phyloP scores from a whole-genome alignment of 2,888 invertebrate species.

The Ryuthela nishihirai region DNA sequence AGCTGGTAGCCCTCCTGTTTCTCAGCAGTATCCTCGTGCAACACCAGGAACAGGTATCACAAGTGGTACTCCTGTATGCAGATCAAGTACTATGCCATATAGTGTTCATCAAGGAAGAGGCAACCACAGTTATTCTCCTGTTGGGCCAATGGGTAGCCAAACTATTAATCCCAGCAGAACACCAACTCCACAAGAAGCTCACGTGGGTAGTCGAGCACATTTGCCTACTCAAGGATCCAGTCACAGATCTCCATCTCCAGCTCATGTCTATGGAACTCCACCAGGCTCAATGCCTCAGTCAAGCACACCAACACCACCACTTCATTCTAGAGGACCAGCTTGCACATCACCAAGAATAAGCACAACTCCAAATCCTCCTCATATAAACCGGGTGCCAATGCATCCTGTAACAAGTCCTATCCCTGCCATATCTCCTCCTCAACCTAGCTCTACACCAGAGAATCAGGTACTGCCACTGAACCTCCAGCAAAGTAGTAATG shows the following conservation, averaged over 20 bases:
- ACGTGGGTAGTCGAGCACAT: slow-evolving; percentile 21
- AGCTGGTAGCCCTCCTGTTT: slow-evolving; percentile 1
- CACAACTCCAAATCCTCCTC: neutral
- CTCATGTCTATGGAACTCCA: slow-evolving; percentile 26
- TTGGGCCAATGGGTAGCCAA: slow-evolving; percentile 5
- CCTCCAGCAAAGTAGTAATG: slow-evolving; percentile 2
- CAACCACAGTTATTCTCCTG: slow-evolving; percentile 28
- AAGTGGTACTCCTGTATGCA: slow-evolving; percentile 38
- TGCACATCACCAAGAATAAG: neutral
- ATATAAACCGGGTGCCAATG: neutral
- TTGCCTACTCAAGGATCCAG: slow-evolving; percentile 14
- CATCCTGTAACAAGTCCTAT: neutral
- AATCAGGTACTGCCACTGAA: slow-evolving; percentile 8
- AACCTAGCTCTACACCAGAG: neutral
- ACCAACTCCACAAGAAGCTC: slow-evolving; percentile 13
- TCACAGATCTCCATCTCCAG: slow-evolving; percentile 37
- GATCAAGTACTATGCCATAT: slow-evolving; percentile 35
- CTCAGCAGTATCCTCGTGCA: slow-evolving; percentile 26
- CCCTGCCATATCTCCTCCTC: neutral
- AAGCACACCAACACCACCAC: slow-evolving; percentile 12
- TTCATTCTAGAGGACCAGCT: slow-evolving; percentile 12
- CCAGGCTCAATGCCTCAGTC: slow-evolving; percentile 5
- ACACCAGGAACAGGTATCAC: slow-evolving; percentile 40
- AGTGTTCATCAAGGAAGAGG: slow-evolving; percentile 12
- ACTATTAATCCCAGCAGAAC: slow-evolving; percentile 8